A percentile compares a stretch with the other conserved stretches of the same genome.
Evolutionary conservation across 2,888 invertebrate species (phyloP).

Genomic region (Eugnorisma glareosa): DNA sequence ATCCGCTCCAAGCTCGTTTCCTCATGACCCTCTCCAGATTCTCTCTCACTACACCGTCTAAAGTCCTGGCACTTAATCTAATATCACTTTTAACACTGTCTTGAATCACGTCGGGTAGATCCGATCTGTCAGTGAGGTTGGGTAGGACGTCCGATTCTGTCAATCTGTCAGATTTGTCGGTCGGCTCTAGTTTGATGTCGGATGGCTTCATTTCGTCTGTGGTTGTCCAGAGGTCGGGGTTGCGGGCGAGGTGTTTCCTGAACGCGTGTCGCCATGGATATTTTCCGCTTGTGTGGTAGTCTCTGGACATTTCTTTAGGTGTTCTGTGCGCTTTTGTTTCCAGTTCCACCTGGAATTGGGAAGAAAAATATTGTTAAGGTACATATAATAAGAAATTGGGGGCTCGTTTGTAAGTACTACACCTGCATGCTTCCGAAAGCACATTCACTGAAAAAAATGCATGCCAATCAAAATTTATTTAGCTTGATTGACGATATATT

Average conservation of each 20-base stretch:
- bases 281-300: constrained; percentile 85
- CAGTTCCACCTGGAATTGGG: constrained; percentile 78
- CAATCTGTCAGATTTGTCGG: constrained; percentile 43
- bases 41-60: constrained; percentile 75
- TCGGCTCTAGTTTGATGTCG: constrained; percentile 64
- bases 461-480: no score
- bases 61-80: constrained; percentile 80
- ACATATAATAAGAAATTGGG: not conserved
- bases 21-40: constrained; percentile 76
- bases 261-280: constrained; percentile 86
- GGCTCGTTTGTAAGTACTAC: not conserved
- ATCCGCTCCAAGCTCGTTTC: constrained; percentile 81
- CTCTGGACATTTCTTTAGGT: constrained; percentile 83
- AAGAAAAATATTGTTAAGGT: not conserved
- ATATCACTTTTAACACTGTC: constrained; percentile 83
- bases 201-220: constrained; percentile 53
- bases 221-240: constrained; percentile 80
- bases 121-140: constrained; percentile 43
- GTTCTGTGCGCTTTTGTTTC: constrained; percentile 84
- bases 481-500: no score
- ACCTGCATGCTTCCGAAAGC: no score
- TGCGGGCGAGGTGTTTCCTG: constrained; percentile 78
- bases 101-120: constrained; percentile 64
- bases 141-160: constrained; percentile 20
- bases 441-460: no score